These are phyloP conservation scores for Tiliacea aurago DNA, from an alignment of 2,888 invertebrate species.

Conservation along the genomic window DNA sequence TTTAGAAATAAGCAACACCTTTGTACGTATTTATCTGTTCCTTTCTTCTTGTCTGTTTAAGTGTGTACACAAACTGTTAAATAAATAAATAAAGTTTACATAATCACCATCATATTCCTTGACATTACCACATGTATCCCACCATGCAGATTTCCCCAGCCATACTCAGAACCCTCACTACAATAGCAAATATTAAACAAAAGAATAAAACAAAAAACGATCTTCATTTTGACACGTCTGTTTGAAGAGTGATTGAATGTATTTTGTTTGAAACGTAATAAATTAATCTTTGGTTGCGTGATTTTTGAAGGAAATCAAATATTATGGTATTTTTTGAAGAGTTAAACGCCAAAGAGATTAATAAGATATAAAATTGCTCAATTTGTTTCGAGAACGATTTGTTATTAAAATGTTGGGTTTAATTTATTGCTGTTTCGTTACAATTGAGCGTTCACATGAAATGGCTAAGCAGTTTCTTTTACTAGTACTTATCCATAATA, in stretches of 20 bases:
- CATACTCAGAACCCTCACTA: background rate
- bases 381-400: conserved; percentile 4
- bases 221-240: conserved; percentile 24
- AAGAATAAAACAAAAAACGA: conserved; percentile 25
- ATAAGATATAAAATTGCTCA: conserved; percentile 19
- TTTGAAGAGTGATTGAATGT: background rate
- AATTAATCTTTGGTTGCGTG: conserved; percentile 29
- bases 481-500: no score
- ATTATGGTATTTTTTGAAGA: conserved; percentile 12
- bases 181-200: conserved; percentile 17
- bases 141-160: background rate
- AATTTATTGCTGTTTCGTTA: conserved; percentile 16
- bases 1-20: no score
- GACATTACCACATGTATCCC: background rate
- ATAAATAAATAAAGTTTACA: no score
- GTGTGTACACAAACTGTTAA: no score
- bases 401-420: conserved; percentile 6
- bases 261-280: background rate
- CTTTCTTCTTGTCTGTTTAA: no score
- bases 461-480: no score
- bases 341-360: background rate
- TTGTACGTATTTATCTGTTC: no score
- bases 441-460: background rate
- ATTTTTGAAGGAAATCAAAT: conserved; percentile 24
- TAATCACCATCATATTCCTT: conserved; percentile 25